A percentile compares a stretch with the other conserved stretches of the same genome.
These are phyloP conservation scores for Bicyclus anynana DNA, from an alignment of 1,140 invertebrate species.

Conservation along the genomic window DNA sequence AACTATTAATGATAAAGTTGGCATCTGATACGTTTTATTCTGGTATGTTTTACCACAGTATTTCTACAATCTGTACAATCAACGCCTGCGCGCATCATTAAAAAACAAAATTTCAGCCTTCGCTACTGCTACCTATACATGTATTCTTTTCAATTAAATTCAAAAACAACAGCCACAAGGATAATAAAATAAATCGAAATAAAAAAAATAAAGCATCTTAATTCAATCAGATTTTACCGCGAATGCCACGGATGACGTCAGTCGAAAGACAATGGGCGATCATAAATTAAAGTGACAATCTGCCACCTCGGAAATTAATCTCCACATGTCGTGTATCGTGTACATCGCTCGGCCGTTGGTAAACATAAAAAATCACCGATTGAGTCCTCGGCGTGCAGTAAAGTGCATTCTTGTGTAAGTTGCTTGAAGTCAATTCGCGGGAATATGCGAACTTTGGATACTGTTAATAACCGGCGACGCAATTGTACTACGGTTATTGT, in stretches of 20 bases:
- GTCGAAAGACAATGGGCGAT: constrained; percentile 65
- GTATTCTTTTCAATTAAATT: not conserved
- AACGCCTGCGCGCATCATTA: no score
- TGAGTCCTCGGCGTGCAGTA: constrained; percentile 51
- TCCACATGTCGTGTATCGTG: constrained; percentile 55
- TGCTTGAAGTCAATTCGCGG: constrained; percentile 61
- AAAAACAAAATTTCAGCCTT: no score
- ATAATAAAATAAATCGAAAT: not conserved
- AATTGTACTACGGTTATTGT: constrained; percentile 24
- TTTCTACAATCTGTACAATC: no score
- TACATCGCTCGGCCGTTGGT: constrained; percentile 46
- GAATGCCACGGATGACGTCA: constrained; percentile 60
- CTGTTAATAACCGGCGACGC: constrained; percentile 41
- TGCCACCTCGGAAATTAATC: constrained; percentile 73
- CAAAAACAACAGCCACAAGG: not conserved
- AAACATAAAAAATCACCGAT: constrained; percentile 69
- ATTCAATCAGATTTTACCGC: constrained; percentile 51
- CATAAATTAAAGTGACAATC: constrained; percentile 72
- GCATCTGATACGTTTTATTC: no score
- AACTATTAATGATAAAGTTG: no score
- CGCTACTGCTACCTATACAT: not conserved
- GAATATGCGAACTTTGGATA: constrained; percentile 59
- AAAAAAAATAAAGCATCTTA: constrained; percentile 25
- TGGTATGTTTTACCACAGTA: no score
- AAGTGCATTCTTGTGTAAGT: constrained; percentile 74